Conservation (phyloP, 2,797 vertebrate genomes). For the Periparus ater region DNA sequence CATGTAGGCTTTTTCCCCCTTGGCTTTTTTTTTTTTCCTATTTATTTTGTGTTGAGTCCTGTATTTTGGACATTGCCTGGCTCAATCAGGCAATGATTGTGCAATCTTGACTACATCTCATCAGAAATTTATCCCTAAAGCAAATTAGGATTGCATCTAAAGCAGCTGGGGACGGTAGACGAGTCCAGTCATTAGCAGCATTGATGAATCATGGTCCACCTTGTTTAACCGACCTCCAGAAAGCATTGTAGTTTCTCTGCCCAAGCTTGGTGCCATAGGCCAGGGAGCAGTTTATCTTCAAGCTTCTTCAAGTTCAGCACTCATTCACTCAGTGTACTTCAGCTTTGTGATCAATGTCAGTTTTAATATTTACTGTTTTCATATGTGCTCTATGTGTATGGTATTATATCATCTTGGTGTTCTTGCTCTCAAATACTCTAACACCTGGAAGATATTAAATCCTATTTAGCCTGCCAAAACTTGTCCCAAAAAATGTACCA, state of each 20-base stretch:
- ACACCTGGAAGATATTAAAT: conserved; percentile 28
- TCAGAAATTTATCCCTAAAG: neutral
- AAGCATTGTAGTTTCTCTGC: neutral
- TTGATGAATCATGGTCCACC: neutral
- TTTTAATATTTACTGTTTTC: neutral
- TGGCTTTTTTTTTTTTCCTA: rapidly evolving
- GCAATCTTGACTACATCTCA: conserved; percentile 39
- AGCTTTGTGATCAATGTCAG: neutral
- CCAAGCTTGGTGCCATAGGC: neutral
- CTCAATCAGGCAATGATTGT: neutral
- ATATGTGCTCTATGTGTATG: rapidly evolving
- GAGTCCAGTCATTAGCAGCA: neutral
- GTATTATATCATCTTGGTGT: neutral
- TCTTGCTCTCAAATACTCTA: conserved; percentile 7
- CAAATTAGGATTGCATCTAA: neutral
- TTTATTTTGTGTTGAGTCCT: neutral
- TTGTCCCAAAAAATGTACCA: neutral
- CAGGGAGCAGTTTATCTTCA: neutral
- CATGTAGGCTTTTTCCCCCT: too few species aligned
- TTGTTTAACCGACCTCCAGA: neutral
- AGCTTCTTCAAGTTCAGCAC: neutral
- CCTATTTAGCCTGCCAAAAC: conserved; percentile 9
- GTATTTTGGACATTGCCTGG: neutral
- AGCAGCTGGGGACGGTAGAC: neutral
- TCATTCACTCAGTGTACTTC: neutral